These are phyloP conservation scores for Eupithecia exiguata DNA, from an alignment of 2,888 invertebrate genomes.

Conservation along the genomic window DNA sequence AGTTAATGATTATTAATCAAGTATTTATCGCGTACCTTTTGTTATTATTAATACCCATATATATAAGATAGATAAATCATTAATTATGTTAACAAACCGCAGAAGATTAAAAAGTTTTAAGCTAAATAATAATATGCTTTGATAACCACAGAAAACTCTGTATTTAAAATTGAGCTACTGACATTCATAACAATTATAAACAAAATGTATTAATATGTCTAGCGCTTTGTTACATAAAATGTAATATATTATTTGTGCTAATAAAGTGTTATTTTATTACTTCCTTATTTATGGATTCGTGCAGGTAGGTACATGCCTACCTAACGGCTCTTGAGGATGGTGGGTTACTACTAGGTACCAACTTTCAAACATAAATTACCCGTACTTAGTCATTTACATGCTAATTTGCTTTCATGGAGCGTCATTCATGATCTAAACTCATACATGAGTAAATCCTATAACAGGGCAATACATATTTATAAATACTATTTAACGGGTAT, in stretches of 20 bases:
- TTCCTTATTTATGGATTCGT: background rate
- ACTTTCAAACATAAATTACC: background rate
- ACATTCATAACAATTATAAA: background rate
- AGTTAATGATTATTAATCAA: background rate
- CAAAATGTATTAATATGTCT: slow-evolving; percentile 33
- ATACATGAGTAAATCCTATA: too few relatives aligned
- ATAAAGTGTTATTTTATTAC: slow-evolving; percentile 17
- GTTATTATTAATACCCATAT: background rate
- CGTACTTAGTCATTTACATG: background rate
- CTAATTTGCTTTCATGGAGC: background rate
- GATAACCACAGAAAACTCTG: background rate
- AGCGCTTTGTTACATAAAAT: slow-evolving; percentile 76
- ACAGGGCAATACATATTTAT: too few relatives aligned
- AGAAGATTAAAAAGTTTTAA: background rate
- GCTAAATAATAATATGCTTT: background rate
- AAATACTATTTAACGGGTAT: too few relatives aligned
- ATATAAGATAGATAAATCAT: background rate
- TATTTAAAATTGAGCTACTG: background rate
- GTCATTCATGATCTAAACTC: too few relatives aligned
- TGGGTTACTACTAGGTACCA: too few relatives aligned
- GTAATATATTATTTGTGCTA: slow-evolving; percentile 75
- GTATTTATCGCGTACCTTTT: background rate
- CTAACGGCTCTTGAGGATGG: too few relatives aligned
- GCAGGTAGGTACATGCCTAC: background rate
- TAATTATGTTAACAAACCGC: background rate